phyloP scores from a whole-genome alignment of 2,888 invertebrate species.

The Dorcus hopei region DNA sequence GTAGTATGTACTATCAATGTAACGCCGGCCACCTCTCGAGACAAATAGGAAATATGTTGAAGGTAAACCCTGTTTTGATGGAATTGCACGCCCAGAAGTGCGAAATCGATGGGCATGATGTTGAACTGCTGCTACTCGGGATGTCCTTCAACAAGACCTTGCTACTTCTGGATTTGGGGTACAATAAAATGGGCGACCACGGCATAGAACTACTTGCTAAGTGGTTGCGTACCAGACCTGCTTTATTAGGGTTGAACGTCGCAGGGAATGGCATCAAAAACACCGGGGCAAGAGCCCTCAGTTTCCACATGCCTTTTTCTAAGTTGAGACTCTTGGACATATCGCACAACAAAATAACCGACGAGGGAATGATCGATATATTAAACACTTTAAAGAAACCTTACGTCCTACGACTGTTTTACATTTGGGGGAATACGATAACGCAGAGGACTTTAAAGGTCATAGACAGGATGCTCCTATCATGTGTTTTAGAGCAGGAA shows the following conservation, averaged over 20 bases:
- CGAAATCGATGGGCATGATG: conserved; percentile 58
- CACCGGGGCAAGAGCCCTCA: conserved; percentile 56
- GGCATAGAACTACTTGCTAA: conserved; percentile 55
- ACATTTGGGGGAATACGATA: conserved; percentile 49
- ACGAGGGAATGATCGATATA: conserved; percentile 54
- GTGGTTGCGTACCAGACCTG: conserved; percentile 54
- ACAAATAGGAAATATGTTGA: conserved; percentile 41
- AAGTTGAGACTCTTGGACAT: conserved; percentile 58
- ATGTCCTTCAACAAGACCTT: conserved; percentile 53
- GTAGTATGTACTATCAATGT: conserved; percentile 32
- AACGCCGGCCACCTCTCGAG: conserved; percentile 38
- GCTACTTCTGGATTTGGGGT: conserved; percentile 58
- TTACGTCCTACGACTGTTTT: conserved; percentile 44
- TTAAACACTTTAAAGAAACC: conserved; percentile 58
- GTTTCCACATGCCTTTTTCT: conserved; percentile 56
- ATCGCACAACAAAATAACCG: conserved; percentile 55
- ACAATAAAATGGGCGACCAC: conserved; percentile 59
- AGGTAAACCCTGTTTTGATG: conserved; percentile 49
- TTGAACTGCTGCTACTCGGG: conserved; percentile 56
- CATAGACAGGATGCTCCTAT: conserved; percentile 45
- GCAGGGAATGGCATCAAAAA: conserved; percentile 57
- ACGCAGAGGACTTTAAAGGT: conserved; percentile 43
- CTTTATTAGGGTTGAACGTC: conserved; percentile 54
- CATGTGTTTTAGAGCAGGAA: conserved; percentile 46
- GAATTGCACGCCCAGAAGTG: conserved; percentile 61